Conservation (phyloP, 1,140 invertebrate genomes). For the Conus ventricosus region DNA sequence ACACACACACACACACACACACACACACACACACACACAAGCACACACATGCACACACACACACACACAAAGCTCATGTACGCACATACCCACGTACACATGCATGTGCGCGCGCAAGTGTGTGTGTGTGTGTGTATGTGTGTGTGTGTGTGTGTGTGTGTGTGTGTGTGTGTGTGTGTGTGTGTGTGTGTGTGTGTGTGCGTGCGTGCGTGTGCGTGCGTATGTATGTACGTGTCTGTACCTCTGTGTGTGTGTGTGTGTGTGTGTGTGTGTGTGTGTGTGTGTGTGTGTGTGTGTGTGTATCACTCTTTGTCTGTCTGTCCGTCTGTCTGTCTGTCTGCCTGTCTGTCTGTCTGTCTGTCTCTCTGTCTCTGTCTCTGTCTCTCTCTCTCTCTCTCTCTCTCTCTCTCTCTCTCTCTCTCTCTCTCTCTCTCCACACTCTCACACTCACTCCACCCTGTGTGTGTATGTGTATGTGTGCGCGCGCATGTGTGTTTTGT, state of each 20-base stretch:
- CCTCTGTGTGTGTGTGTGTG: background rate
- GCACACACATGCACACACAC: no score
- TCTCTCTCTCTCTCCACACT: no score
- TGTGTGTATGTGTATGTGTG: background rate
- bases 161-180: constrained; percentile 1
- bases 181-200: constrained; percentile 10
- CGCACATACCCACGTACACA: no score
- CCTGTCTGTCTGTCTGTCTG: no score
- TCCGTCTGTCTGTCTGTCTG: background rate
- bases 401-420: no score
- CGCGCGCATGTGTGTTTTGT: background rate
- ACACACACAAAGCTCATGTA: no score
- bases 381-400: no score
- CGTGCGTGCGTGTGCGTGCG: background rate
- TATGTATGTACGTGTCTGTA: background rate
- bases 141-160: constrained; percentile 6
- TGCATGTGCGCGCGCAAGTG: no score
- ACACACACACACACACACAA: no score
- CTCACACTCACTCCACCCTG: no score
- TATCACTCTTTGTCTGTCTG: background rate
- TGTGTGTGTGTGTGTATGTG: background rate
- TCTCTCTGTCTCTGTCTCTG: no score
- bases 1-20: no score
- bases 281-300: background rate
- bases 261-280: constrained; percentile 5